Evolutionary conservation across 2,113 vertebrate species (phyloP).

Genomic region (Thalassarche chlororhynchos): DNA sequence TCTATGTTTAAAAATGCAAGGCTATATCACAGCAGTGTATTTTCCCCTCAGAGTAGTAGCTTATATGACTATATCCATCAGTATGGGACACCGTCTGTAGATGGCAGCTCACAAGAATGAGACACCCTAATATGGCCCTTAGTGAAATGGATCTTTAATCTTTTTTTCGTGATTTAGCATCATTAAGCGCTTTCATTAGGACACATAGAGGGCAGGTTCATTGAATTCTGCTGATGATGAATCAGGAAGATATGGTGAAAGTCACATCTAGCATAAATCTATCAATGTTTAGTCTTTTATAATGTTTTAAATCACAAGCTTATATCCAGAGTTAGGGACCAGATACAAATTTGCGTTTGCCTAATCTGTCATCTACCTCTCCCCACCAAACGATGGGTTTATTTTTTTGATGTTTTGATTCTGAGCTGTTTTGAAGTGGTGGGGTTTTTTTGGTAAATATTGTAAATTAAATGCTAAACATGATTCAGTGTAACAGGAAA

Average conservation of each 20-base stretch:
- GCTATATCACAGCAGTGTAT: neutral
- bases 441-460: rapidly evolving
- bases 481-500: neutral
- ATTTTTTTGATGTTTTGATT: neutral
- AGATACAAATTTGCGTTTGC: neutral
- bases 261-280: neutral
- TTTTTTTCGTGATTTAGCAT: neutral
- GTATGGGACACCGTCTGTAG: neutral
- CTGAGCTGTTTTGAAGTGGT: neutral
- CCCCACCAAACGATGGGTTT: neutral
- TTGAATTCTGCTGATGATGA: neutral
- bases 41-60: neutral
- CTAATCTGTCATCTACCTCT: neutral
- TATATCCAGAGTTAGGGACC: neutral
- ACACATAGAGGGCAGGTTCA: neutral
- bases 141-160: neutral
- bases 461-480: neutral
- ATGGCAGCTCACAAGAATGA: neutral
- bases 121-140: neutral
- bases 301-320: neutral
- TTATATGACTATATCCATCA: neutral
- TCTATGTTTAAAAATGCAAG: neutral
- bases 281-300: neutral
- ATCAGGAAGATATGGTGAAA: neutral
- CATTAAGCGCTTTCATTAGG: neutral